Base-by-base conservation (phyloP, 2,797 vertebrate genomes). In the Heteromormyrus szaboi region DNA sequence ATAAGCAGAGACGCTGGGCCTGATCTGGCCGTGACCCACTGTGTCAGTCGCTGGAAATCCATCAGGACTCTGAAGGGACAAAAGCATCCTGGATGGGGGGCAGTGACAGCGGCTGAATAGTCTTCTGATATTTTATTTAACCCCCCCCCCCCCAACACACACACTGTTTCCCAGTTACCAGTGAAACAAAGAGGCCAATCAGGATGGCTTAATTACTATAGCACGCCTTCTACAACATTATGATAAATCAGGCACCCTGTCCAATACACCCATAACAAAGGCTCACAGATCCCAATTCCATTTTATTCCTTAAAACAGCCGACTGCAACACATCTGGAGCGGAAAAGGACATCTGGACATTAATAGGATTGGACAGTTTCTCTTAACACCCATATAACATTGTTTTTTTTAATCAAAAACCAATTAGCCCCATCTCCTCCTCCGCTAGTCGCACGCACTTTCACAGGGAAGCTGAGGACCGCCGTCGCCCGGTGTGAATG, bases 331-430 rank as follows among this genome's bases (percentile, higher is more conserved):
- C 29, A 51, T 48, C 62, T 88, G 87, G 25, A 79, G 11, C 22
- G 50, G 62, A 83, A 59, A n/a, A 81, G 87, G 51, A 88, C 29
- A 81, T 83, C 41, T 88, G 62, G 9, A 89, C 90, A 88, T 79
- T 90, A 89, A 91, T 65, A 0, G 90, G 62, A 85, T 0, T 41
- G 85, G 91, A 92, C 88, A 89, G 90, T 54, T 90, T 51, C 7
- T 84, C 88, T 89, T 88, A 89, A 89, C 89, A 91, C 88, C 90
- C 91, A 86, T 79, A 72, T 81, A 33, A 85, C 5, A 22, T 53
- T 76, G 22, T 9, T 14, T 81, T 91, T 91, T 92, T 87, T 91
- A 90, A 92, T 92, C 90, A 76, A 81, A 89, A 54, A 87, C 86
- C 79, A 90, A 90, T 91, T 92, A 91, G 83, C 89, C n/a, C 12